Evolutionary conservation across 1,140 invertebrate species (phyloP), one percentile per base, ranked within the genome.

Genomic region (Myzus persicae): DNA sequence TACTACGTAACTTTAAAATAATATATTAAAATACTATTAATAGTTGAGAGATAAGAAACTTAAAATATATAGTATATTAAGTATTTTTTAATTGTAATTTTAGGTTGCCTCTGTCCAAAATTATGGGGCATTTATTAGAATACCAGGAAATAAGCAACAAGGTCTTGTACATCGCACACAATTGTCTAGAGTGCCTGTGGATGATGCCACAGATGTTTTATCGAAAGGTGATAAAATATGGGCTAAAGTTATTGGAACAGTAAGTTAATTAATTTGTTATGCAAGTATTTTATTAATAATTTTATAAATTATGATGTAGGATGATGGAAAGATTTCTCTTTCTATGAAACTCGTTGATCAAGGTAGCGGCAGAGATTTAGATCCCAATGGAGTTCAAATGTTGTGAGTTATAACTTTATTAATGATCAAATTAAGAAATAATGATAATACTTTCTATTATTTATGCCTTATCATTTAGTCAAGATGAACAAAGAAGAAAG

Each of bases 271-370:
- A 42, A 89, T 36, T 88, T 40, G 24, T 31, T n/a, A 40, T 26
- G 9, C 14, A 84, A 38, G 31, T 26, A n/a, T 87, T 87, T 46
- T 46, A n/a, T 26, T 46, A 42, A 87, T 44, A n/a, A n/a, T 31
- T 46, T 44, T 48, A 87, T 85, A 42, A 24, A 24, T 46, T 87
- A 42, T 87, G 14, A 36, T 95, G 1, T 94, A 94, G 51, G 95
- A 95, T 51, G 95, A 96, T 94, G 95, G 95, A 76, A 96, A 96
- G 94, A 94, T 96, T 94, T 95, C 95, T 31, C 90, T 95, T 11
- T 95, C 95, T 11, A 96, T 96, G 95, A 96, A 96, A 94, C 93
- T 95, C 42, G 95, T 96, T 11, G 95, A 95, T 94, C 95, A 96
- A 94, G 95, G 95, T 82, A 95, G 94, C 94, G 95, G 95, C 14